These are phyloP conservation scores for Rhadinocentrus ornatus DNA, from an alignment of 2,797 vertebrate species.

Conservation along the genomic window DNA sequence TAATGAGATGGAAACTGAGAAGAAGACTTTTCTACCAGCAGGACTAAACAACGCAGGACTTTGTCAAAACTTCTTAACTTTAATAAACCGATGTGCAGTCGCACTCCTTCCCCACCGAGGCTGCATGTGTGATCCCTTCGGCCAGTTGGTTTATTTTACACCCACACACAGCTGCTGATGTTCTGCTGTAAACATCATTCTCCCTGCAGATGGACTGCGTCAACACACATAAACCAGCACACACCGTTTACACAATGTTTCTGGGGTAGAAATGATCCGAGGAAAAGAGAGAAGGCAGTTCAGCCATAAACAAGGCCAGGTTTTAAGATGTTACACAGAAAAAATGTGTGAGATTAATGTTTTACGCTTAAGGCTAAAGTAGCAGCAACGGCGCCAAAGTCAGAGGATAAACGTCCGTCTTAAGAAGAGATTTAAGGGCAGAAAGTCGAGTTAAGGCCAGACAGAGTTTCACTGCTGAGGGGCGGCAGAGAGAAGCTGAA, in stretches of 20 bases:
- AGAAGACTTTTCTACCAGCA: neutral
- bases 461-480: too few species aligned
- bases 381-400: too few species aligned
- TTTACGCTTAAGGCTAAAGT: neutral
- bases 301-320: slow-evolving; percentile 23
- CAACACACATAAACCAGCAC: slow-evolving; percentile 18
- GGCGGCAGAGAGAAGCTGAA: too few species aligned
- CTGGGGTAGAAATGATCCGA: neutral
- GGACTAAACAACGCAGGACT: too few species aligned
- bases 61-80: too few species aligned
- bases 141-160: too few species aligned
- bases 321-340: slow-evolving; percentile 25
- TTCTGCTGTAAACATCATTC: slow-evolving; percentile 2
- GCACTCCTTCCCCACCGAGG: slow-evolving; percentile 8
- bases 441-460: too few species aligned
- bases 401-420: too few species aligned
- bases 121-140: neutral
- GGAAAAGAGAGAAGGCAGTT: neutral
- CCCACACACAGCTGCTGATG: too few species aligned
- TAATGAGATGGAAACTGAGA: neutral
- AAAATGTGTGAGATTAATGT: neutral
- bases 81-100: too few species aligned
- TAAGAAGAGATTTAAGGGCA: too few species aligned
- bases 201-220: slow-evolving; percentile 59
- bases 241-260: neutral